These are phyloP conservation scores for Leucophenga montana DNA, from an alignment of 2,888 invertebrate species.

Conservation along the genomic window DNA sequence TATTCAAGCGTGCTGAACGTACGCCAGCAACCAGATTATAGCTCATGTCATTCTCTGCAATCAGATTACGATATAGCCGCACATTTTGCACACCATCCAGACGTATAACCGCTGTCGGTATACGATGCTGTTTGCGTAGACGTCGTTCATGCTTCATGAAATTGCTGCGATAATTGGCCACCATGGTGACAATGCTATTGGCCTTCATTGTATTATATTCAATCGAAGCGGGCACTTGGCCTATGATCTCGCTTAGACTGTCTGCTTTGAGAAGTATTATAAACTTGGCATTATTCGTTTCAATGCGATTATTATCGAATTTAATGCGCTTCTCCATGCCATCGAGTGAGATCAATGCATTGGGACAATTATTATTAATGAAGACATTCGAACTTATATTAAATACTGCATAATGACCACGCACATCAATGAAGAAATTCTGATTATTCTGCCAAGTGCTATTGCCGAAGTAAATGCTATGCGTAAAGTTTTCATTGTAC, in stretches of 20 bases:
- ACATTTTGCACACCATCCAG: constrained; percentile 97
- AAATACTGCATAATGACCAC: constrained; percentile 93
- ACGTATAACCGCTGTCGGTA: constrained; percentile 88
- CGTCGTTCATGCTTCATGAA: constrained; percentile 47
- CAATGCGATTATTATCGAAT: constrained; percentile 86
- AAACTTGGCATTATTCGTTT: constrained; percentile 85
- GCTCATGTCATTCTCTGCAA: constrained; percentile 86
- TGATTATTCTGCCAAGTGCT: constrained; percentile 90
- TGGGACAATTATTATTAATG: constrained; percentile 86
- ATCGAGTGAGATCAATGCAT: constrained; percentile 84
- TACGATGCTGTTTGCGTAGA: constrained; percentile 49
- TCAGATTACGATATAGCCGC: constrained; percentile 89
- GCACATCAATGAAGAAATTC: constrained; percentile 87
- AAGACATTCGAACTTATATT: constrained; percentile 91
- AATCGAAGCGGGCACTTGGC: constrained; percentile 86
- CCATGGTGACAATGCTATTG: constrained; percentile 76
- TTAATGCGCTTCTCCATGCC: constrained; percentile 98
- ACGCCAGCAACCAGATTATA: constrained; percentile 95
- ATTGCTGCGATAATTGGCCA: constrained; percentile 50
- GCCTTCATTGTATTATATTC: constrained; percentile 83
- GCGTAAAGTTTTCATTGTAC: constrained; percentile 94
- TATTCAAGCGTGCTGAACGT: constrained; percentile 89
- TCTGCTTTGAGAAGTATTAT: constrained; percentile 91
- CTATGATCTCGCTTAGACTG: constrained; percentile 94
- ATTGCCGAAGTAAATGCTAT: constrained; percentile 89